These are phyloP conservation scores for Orcinus orca DNA, from an alignment of 2,113 vertebrate species.

Conservation along the genomic window DNA sequence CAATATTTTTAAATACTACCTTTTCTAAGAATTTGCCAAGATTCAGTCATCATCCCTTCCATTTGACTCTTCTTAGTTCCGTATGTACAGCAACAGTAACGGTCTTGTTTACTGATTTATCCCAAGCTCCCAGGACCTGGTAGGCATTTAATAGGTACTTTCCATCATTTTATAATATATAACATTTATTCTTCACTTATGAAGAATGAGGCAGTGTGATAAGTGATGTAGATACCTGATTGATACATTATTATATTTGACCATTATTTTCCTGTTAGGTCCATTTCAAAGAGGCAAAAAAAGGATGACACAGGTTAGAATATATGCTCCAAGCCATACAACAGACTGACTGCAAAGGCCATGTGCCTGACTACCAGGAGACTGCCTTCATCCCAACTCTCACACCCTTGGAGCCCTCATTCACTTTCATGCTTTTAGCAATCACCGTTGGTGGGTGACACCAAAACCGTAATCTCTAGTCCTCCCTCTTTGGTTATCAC, in stretches of 20 bases:
- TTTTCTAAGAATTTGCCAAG: neutral
- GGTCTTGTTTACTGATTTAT: neutral
- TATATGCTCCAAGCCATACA: neutral
- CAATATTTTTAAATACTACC: neutral
- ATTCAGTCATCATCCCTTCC: neutral
- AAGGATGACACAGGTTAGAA: neutral
- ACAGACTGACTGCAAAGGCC: neutral
- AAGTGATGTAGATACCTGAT: neutral
- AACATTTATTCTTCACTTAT: neutral
- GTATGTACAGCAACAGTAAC: neutral
- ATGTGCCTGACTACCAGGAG: neutral
- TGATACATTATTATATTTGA: neutral
- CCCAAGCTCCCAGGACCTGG: neutral
- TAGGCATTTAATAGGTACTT: neutral
- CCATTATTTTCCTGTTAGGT: neutral
- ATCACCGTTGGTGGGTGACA: neutral
- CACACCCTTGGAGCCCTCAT: accelerated
- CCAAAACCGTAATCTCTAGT: neutral
- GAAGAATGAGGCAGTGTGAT: neutral
- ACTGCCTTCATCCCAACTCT: neutral
- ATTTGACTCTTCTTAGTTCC: neutral
- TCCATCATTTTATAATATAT: neutral
- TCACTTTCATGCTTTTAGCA: neutral
- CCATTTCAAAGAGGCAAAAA: neutral
- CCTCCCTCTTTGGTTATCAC: neutral